phyloP scores from a whole-genome alignment of 2,888 invertebrate genomes.

The Pinctada fucata region DNA sequence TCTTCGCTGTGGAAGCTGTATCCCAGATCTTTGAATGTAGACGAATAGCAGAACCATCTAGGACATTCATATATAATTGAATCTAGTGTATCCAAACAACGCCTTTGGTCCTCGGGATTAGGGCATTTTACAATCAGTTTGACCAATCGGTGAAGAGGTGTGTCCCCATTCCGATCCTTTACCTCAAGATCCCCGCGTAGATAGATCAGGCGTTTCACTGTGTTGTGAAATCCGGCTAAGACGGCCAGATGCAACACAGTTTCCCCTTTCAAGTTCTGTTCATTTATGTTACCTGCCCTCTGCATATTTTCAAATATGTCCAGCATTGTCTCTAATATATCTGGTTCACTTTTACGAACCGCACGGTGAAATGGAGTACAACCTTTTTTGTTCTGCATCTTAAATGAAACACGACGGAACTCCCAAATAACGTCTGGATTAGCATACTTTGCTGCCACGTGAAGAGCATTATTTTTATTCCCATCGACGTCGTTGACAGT shows the following conservation, averaged over 20 bases:
- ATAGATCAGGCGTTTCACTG: conserved; percentile 48
- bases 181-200: conserved; percentile 57
- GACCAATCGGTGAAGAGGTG: conserved; percentile 67
- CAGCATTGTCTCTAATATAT: conserved; percentile 64
- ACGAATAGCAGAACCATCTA: conserved; percentile 67
- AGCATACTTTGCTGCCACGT: conserved; percentile 70
- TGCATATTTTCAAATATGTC: conserved; percentile 68
- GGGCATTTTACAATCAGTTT: conserved; percentile 51
- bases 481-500: conserved; percentile 69
- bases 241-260: conserved; percentile 65
- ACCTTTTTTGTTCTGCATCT: conserved; percentile 63
- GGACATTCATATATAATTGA: conserved; percentile 53
- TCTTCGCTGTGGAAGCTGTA: conserved; percentile 2
- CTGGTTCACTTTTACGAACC: conserved; percentile 61
- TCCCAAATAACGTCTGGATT: conserved; percentile 67
- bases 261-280: conserved; percentile 55
- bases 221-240: conserved; percentile 50
- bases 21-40: conserved; percentile 1
- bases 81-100: conserved; percentile 58
- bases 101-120: conserved; percentile 25
- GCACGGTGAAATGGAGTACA: conserved; percentile 67
- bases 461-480: conserved; percentile 71
- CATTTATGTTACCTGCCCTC: conserved; percentile 66
- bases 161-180: conserved; percentile 65
- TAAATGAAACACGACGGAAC: conserved; percentile 65